Percentiles rank a stretch among this genome's conserved stretches.
phyloP scores from a whole-genome alignment of 2,888 invertebrate genomes.

The Clusia tigrina region DNA sequence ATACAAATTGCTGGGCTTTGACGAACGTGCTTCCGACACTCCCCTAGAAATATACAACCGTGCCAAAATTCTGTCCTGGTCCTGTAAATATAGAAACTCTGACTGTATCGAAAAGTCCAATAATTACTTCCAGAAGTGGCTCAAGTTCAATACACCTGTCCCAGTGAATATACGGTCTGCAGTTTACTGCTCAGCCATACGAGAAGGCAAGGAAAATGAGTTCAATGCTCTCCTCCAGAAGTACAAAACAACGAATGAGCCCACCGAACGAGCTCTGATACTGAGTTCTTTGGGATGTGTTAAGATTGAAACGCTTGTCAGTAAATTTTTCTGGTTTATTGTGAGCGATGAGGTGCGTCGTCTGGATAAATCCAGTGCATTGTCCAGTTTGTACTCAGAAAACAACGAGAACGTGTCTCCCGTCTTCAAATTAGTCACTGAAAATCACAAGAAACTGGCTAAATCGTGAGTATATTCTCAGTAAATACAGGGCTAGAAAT shows the following conservation, averaged over 20 bases:
- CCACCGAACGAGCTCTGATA: slow-evolving; percentile 74
- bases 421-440: slow-evolving; percentile 67
- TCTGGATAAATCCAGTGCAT: slow-evolving; percentile 59
- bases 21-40: slow-evolving; percentile 61
- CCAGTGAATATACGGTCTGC: slow-evolving; percentile 72
- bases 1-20: slow-evolving; percentile 67
- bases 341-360: slow-evolving; percentile 59
- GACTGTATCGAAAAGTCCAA: slow-evolving; percentile 68
- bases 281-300: slow-evolving; percentile 76
- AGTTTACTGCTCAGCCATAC: slow-evolving; percentile 80
- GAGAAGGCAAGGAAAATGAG: slow-evolving; percentile 69
- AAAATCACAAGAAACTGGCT: slow-evolving; percentile 40
- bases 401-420: slow-evolving; percentile 68
- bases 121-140: slow-evolving; percentile 56
- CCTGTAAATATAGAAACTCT: slow-evolving; percentile 71
- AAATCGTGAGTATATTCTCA: slow-evolving; percentile 58
- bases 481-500: no score
- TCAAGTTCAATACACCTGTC: slow-evolving; percentile 53
- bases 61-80: slow-evolving; percentile 69
- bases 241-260: slow-evolving; percentile 69
- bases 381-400: slow-evolving; percentile 66
- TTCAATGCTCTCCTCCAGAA: slow-evolving; percentile 74
- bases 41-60: slow-evolving; percentile 70
- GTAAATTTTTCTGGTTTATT: slow-evolving; percentile 66
- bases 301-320: slow-evolving; percentile 66